phyloP scores from a whole-genome alignment of 2,888 invertebrate species.

The Dynastes grantii region DNA sequence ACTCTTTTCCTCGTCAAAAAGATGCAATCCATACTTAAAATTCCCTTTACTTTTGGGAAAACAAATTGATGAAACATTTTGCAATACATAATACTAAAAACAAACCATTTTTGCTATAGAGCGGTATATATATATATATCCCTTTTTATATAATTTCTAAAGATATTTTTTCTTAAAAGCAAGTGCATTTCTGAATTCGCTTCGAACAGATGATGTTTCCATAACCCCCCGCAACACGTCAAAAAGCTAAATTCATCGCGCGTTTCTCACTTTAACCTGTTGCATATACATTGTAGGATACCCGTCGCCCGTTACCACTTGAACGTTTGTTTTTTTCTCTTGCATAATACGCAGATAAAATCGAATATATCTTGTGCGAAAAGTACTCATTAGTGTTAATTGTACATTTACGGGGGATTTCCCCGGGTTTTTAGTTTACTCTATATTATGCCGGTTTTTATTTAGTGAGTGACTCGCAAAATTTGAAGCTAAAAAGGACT shows the following conservation, averaged over 20 bases:
- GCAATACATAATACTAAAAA: conserved; percentile 55
- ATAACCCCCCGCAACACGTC: conserved; percentile 24
- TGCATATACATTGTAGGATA: conserved; percentile 43
- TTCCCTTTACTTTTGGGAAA: too few species aligned
- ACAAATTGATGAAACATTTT: too few species aligned
- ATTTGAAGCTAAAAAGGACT: conserved; percentile 73
- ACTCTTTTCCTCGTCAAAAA: conserved; percentile 62
- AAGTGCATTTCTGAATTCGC: conserved; percentile 19
- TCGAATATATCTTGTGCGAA: conserved; percentile 12
- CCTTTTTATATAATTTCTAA: too few species aligned
- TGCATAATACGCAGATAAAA: conserved; percentile 16
- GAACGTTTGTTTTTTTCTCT: conserved; percentile 11
- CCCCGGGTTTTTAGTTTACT: too few species aligned
- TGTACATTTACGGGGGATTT: neutral
- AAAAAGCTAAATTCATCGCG: conserved; percentile 37
- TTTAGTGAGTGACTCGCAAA: conserved; percentile 70
- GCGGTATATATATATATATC: conserved; percentile 15
- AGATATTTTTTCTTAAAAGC: too few species aligned
- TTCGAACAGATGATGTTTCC: conserved; percentile 44
- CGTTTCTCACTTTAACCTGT: conserved; percentile 51
- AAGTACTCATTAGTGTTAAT: conserved; percentile 7
- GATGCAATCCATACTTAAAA: too few species aligned
- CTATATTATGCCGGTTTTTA: conserved; percentile 18
- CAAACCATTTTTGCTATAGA: neutral
- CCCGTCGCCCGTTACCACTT: conserved; percentile 21